Conservation (phyloP, 1,140 invertebrate species). For the Thaumetopoea pityocampa region DNA sequence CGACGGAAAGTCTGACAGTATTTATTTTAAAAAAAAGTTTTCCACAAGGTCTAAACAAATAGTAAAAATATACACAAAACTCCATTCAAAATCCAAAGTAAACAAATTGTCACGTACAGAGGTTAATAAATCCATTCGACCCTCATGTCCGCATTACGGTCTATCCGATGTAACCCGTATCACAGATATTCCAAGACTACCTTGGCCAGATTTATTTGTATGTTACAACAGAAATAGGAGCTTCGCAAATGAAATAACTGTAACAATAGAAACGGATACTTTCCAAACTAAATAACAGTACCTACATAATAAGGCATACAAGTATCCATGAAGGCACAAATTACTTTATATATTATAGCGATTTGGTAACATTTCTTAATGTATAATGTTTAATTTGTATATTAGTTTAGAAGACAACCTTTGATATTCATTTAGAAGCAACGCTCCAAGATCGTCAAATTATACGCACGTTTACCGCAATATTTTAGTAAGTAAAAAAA, state of each 20-base stretch:
- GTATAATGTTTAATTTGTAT: conserved; percentile 17
- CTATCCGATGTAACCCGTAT: conserved; percentile 27
- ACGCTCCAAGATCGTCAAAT: conserved; percentile 25
- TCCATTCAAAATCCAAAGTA: conserved; percentile 45
- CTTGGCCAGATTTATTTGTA: conserved; percentile 20
- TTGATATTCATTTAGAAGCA: conserved; percentile 9
- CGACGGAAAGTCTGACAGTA: conserved; percentile 35
- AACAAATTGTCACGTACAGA: conserved; percentile 55
- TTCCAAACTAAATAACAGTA: conserved; percentile 22
- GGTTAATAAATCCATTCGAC: conserved; percentile 31
- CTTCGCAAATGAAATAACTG: conserved; percentile 24
- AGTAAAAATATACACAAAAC: conserved; percentile 52
- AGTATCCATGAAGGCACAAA: conserved; percentile 36
- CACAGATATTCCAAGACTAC: conserved; percentile 48
- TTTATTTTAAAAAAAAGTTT: conserved; percentile 43
- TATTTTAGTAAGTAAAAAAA: conserved; percentile 12
- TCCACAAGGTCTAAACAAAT: conserved; percentile 51
- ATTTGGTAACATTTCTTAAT: conserved; percentile 47
- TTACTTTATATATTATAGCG: conserved; percentile 37
- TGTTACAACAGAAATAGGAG: conserved; percentile 26
- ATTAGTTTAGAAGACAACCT: conserved; percentile 8
- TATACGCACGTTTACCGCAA: conserved; percentile 13
- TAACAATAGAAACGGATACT: conserved; percentile 19
- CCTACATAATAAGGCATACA: conserved; percentile 14
- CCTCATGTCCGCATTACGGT: conserved; percentile 8